Conservation (phyloP, 2,888 invertebrate genomes). For the Elegia similella region DNA sequence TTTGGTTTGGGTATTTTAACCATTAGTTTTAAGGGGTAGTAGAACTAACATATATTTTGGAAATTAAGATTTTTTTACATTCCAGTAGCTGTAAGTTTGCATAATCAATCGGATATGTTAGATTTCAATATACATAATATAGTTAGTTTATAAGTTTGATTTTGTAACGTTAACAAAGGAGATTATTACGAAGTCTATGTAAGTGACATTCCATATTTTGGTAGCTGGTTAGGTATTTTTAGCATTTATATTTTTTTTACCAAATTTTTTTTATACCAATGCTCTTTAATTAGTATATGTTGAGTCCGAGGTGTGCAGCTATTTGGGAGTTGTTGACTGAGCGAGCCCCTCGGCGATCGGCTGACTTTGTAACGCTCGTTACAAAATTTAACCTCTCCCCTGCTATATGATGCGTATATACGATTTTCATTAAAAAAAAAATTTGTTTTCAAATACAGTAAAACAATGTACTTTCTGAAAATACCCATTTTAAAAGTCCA, state of each 20-base stretch:
- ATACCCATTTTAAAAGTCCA: too few relatives aligned
- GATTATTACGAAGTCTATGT: constrained; percentile 58
- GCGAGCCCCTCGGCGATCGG: background rate
- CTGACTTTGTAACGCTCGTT: background rate
- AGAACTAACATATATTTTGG: constrained; percentile 62
- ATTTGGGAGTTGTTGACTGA: background rate
- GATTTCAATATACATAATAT: constrained; percentile 35
- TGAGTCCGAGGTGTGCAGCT: constrained; percentile 39
- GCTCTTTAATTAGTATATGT: constrained; percentile 62
- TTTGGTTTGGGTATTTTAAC: constrained; percentile 76
- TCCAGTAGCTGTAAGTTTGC: constrained; percentile 67
- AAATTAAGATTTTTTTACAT: constrained; percentile 58
- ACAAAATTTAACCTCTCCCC: background rate
- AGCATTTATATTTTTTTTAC: constrained; percentile 71
- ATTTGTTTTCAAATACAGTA: too few relatives aligned
- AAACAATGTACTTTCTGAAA: too few relatives aligned
- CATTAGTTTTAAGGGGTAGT: constrained; percentile 67
- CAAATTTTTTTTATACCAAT: constrained; percentile 79
- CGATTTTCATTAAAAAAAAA: too few relatives aligned
- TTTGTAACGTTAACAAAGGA: constrained; percentile 47
- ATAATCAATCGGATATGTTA: constrained; percentile 46
- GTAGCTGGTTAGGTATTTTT: constrained; percentile 66
- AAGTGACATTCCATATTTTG: constrained; percentile 61
- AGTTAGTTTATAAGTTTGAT: constrained; percentile 35
- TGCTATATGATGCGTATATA: too few relatives aligned